A percentile compares a stretch with the other conserved stretches of the same genome.
Conservation (phyloP, 2,797 vertebrate genomes). For the Halcyon chelicuti region DNA sequence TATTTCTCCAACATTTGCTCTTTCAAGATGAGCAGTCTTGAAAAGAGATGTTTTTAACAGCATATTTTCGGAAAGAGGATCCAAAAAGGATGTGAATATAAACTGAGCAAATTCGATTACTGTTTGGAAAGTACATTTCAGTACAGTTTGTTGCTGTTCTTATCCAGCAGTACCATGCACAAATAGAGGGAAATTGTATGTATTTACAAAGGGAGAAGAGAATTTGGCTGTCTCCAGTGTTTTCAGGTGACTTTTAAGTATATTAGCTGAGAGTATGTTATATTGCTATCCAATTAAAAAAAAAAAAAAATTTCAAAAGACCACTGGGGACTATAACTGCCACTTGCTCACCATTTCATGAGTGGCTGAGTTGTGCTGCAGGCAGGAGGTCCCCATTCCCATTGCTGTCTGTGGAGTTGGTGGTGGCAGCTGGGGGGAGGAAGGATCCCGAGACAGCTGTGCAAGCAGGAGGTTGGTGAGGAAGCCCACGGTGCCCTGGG, state of each 20-base stretch:
- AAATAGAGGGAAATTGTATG: neutral
- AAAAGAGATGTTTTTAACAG: neutral
- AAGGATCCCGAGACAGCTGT: neutral
- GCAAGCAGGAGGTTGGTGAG: neutral
- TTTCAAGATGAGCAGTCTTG: fast-evolving
- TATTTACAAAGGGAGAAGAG: neutral
- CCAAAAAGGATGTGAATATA: neutral
- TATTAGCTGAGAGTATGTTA: neutral
- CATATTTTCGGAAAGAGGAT: neutral
- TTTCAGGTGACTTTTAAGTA: neutral
- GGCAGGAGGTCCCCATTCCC: neutral
- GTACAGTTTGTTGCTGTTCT: neutral
- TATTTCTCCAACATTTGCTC: neutral
- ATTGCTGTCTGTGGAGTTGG: neutral
- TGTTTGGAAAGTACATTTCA: constrained; percentile 2
- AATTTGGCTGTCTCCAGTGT: neutral
- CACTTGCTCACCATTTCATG: neutral
- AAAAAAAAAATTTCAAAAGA: neutral
- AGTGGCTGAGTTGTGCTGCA: neutral
- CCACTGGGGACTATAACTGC: neutral
- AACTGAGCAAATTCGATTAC: neutral
- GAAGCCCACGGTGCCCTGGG: fast-evolving
- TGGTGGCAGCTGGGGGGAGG: neutral
- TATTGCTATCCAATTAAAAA: neutral
- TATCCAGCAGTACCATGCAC: neutral